Percentiles rank a stretch among this genome's conserved stretches.
phyloP scores from a whole-genome alignment of 1,140 invertebrate genomes.

The Aphaenogaster rudis region DNA sequence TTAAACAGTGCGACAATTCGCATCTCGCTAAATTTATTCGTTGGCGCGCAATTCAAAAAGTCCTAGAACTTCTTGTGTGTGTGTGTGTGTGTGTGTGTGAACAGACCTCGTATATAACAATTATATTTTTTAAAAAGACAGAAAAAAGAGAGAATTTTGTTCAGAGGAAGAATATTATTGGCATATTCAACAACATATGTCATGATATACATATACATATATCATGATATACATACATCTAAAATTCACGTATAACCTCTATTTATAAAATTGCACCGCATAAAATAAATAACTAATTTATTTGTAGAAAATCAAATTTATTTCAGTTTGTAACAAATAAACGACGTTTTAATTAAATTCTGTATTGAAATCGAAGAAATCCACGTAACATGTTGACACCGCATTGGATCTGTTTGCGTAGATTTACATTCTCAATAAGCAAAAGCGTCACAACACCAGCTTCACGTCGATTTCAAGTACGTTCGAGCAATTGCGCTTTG shows the following conservation, averaged over 20 bases:
- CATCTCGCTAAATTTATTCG: too few relatives aligned
- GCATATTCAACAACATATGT: neutral
- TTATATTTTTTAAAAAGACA: neutral
- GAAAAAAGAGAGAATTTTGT: neutral
- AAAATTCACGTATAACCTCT: neutral
- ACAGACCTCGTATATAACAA: neutral
- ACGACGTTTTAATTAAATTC: conserved; percentile 38
- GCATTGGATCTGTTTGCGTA: conserved; percentile 13
- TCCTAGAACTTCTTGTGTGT: too few relatives aligned
- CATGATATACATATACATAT: too few relatives aligned
- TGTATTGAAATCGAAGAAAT: conserved; percentile 23
- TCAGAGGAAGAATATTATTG: neutral
- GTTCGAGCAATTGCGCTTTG: conserved; percentile 10
- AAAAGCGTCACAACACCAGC: conserved; percentile 4
- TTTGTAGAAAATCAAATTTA: conserved; percentile 29
- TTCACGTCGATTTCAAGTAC: conserved; percentile 26
- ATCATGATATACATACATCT: neutral
- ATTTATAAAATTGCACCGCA: neutral
- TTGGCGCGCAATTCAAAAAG: too few relatives aligned
- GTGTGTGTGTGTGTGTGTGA: too few relatives aligned
- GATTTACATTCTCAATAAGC: conserved; percentile 32
- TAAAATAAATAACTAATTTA: conserved; percentile 33
- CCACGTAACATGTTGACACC: neutral
- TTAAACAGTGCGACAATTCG: too few relatives aligned
- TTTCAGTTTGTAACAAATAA: conserved; percentile 26